Percentiles rank a stretch among this genome's conserved stretches.
Conservation (phyloP, 2,113 vertebrate genomes). For the Silurus meridionalis region DNA sequence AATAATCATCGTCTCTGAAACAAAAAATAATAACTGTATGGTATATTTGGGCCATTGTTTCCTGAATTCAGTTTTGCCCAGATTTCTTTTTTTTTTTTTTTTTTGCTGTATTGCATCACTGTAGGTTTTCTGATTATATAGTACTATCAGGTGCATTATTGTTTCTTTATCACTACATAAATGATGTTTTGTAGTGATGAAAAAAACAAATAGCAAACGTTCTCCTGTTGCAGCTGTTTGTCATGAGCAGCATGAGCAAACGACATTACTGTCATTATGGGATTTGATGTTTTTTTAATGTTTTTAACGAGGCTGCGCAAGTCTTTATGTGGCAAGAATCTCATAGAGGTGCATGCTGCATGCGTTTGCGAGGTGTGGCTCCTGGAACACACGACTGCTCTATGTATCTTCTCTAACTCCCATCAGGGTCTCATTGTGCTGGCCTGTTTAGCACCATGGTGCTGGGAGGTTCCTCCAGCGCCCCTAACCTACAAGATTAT, state of each 20-base stretch:
- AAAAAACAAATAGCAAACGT: background rate
- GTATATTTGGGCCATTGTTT: background rate
- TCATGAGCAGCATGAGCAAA: slow-evolving; percentile 34
- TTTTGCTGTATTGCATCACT: background rate
- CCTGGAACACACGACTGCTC: slow-evolving; percentile 85
- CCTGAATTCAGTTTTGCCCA: background rate
- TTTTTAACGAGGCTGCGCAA: slow-evolving; percentile 74
- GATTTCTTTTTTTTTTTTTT: no score
- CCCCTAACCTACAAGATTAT: slow-evolving; percentile 96
- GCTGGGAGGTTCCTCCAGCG: slow-evolving; percentile 92
- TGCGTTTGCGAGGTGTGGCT: slow-evolving; percentile 78
- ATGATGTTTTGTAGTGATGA: background rate
- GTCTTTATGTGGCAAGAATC: slow-evolving; percentile 80
- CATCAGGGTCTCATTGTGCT: slow-evolving; percentile 93
- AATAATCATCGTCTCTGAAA: background rate
- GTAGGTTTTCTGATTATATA: background rate
- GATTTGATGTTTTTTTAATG: slow-evolving; percentile 40
- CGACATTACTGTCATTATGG: slow-evolving; percentile 76
- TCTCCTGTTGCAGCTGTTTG: background rate
- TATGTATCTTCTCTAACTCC: slow-evolving; percentile 91
- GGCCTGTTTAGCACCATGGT: slow-evolving; percentile 92
- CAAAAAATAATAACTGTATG: no score
- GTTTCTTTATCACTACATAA: background rate
- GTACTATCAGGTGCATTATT: background rate
- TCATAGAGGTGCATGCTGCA: slow-evolving; percentile 85